A percentile compares a stretch with the other conserved stretches of the same genome.
These are phyloP conservation scores for Platysteira castanea DNA, from an alignment of 2,113 vertebrate genomes.

Conservation along the genomic window DNA sequence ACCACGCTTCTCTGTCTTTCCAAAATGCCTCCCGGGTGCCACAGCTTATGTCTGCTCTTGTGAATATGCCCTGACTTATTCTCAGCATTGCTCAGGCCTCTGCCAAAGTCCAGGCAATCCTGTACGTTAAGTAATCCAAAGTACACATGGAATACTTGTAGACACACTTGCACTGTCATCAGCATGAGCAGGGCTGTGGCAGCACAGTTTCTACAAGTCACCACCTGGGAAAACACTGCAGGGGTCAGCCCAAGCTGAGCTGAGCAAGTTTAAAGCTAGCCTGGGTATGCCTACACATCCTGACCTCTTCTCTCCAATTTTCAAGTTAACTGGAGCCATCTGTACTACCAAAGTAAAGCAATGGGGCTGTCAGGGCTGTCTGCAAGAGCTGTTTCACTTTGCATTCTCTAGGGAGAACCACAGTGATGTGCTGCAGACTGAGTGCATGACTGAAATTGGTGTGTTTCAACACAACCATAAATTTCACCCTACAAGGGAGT, in stretches of 20 bases:
- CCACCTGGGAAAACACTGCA: background rate
- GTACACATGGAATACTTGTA: background rate
- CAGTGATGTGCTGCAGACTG: background rate
- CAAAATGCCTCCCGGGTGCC: rapidly evolving
- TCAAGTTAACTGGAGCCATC: background rate
- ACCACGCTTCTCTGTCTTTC: background rate
- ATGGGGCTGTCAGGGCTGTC: background rate
- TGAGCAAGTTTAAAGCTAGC: background rate
- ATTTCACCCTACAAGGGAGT: background rate
- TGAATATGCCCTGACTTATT: background rate
- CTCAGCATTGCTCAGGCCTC: background rate
- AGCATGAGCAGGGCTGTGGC: background rate
- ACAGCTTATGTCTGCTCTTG: background rate
- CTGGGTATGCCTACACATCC: background rate
- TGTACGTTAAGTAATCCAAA: background rate
- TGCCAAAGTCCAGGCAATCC: background rate
- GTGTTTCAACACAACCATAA: background rate
- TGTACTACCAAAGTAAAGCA: background rate
- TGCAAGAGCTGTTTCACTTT: background rate
- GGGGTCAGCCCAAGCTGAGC: background rate
- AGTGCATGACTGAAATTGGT: background rate
- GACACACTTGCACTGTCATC: background rate
- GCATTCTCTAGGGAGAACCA: background rate
- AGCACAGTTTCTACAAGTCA: background rate
- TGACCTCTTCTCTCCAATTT: background rate